phyloP scores from a whole-genome alignment of 53 echinoderm and acorn worm genomes.

The Echinometra lucunter region DNA sequence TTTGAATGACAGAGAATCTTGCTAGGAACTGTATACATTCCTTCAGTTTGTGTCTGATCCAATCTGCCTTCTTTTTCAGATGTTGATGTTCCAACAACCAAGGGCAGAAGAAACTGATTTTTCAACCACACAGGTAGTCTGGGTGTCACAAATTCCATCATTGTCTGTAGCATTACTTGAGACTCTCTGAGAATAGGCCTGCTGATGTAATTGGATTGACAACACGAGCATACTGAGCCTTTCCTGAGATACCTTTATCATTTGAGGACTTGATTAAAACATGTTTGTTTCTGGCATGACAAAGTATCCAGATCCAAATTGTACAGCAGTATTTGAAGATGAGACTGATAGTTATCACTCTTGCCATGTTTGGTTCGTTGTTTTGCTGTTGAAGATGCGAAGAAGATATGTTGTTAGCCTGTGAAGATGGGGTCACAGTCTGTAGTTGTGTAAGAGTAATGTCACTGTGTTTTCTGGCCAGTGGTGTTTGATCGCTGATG shows the following conservation, averaged over 20 bases:
- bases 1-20: conserved; percentile 40
- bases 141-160: background rate
- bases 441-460: conserved; percentile 35
- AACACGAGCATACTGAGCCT: background rate
- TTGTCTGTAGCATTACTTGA: background rate
- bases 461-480: conserved; percentile 18
- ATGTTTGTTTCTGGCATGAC: background rate
- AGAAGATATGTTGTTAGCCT: background rate
- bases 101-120: background rate
- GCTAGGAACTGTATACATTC: background rate
- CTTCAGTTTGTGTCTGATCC: background rate
- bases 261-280: background rate
- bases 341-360: background rate
- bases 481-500: background rate
- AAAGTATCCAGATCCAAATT: conserved; percentile 5
- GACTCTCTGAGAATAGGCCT: too few species aligned
- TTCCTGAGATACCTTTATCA: background rate
- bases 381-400: background rate
- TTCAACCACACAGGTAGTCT: background rate
- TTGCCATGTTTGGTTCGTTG: background rate
- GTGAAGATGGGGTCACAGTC: conserved; percentile 27
- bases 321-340: background rate
- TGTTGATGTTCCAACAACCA: background rate
- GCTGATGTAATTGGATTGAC: background rate
- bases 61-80: background rate